phyloP scores from a whole-genome alignment of 2,113 vertebrate species.

The Meriones unguiculatus region DNA sequence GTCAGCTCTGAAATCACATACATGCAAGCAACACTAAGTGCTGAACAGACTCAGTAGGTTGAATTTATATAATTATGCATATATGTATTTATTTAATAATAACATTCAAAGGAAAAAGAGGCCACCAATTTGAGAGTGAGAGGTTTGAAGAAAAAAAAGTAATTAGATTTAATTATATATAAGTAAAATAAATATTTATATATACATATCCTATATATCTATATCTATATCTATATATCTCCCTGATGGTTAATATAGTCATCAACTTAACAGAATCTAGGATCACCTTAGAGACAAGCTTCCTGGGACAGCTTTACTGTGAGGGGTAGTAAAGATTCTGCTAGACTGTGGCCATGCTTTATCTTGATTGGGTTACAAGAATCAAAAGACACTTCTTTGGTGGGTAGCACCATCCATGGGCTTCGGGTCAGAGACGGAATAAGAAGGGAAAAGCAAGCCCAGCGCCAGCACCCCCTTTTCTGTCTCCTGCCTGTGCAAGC shows the following conservation, averaged over 20 bases:
- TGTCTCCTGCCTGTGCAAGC: background rate
- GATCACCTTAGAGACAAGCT: background rate
- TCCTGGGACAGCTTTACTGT: background rate
- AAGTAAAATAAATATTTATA: too few relatives aligned
- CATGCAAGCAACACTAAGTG: background rate
- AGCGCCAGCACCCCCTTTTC: too few relatives aligned
- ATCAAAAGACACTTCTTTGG: background rate
- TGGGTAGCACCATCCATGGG: background rate
- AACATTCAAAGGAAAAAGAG: background rate
- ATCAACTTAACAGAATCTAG: background rate
- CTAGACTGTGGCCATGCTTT: background rate
- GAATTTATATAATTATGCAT: background rate
- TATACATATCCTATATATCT: too few relatives aligned
- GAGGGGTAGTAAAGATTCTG: background rate
- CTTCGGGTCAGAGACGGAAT: background rate
- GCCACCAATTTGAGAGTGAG: background rate
- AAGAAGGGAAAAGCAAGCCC: too few relatives aligned
- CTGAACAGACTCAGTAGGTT: background rate
- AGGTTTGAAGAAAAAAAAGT: background rate
- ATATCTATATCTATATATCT: background rate
- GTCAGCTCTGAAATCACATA: background rate
- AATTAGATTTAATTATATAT: background rate
- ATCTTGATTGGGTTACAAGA: background rate
- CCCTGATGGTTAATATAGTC: background rate
- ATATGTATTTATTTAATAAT: background rate